These are phyloP conservation scores for Oryzias sinensis DNA, from an alignment of 2,797 vertebrate species.

Conservation along the genomic window DNA sequence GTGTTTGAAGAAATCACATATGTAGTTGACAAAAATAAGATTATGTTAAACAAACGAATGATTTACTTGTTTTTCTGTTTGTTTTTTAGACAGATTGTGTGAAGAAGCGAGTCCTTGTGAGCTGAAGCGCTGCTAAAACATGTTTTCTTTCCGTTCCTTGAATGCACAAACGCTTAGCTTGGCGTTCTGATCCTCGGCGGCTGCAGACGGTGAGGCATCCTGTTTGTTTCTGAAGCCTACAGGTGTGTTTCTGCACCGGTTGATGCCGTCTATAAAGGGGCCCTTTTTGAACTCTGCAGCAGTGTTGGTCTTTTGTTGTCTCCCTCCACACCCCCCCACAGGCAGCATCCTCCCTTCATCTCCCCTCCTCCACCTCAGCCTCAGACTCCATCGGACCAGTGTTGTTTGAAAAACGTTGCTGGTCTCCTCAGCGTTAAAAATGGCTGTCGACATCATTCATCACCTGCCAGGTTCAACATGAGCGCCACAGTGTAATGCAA, in stretches of 20 bases:
- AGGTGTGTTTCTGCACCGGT: constrained; percentile 16
- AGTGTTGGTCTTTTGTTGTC: constrained; percentile 63
- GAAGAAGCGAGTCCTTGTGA: too few relatives aligned
- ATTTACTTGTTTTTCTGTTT: too few relatives aligned
- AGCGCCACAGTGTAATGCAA: constrained; percentile 32
- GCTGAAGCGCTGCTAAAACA: too few relatives aligned
- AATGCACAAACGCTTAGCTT: too few relatives aligned
- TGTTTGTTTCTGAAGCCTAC: constrained; percentile 5
- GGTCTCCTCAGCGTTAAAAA: constrained; percentile 50
- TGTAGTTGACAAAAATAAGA: too few relatives aligned
- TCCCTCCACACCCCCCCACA: constrained; percentile 41
- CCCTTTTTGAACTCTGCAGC: constrained; percentile 58
- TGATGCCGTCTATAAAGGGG: constrained; percentile 46
- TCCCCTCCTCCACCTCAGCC: constrained; percentile 42
- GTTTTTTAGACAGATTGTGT: too few relatives aligned
- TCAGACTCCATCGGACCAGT: constrained; percentile 41
- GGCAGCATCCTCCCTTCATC: background rate
- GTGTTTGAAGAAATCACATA: too few relatives aligned
- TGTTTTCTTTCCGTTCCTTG: too few relatives aligned
- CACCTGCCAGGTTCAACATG: constrained; percentile 21
- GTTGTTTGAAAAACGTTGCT: constrained; percentile 10
- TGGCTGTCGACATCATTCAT: constrained; percentile 40
- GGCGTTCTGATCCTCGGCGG: background rate
- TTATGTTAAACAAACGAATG: too few relatives aligned
- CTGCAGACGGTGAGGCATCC: background rate